Base-by-base conservation (phyloP, 2,888 invertebrate genomes). In the Endotricha flammealis region DNA sequence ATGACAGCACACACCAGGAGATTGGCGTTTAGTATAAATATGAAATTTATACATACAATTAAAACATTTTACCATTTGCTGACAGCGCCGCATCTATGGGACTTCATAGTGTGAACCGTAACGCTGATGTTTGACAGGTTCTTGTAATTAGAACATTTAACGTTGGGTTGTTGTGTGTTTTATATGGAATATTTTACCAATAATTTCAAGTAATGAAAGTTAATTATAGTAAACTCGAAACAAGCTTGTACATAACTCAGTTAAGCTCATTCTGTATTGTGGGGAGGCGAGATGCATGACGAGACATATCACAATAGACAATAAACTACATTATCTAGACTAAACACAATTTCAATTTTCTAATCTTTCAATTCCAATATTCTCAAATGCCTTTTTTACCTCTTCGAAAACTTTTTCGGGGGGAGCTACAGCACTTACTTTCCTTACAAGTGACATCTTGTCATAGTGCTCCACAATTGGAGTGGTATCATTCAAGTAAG, bases 391-490 rank as follows among this genome's bases (percentile, higher is more conserved):
- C 16, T 79, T 61, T 52, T 88, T 83, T 1, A 92, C 91, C 38
- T 87, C 79, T 20, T 80, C 59, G 52, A 91, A 91, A 1, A 97
- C 96, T 50, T 90, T 76, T 1, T 92, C 88, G 0, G 92, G 89
- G 24, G 87, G 61, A 29, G 87, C 86, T 47, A 91, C 90, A 7
- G 94, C 95, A 71, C 95, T 91, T 43, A 98, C 89, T 61, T 89
- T 91, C 46, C 89, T 88, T 2, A 98, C 95, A 27, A 95, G 81
- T 30, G 91, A 90, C 38, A 86, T 67, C 17, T 87, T 67, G 24
- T 93, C 91, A 57, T 95, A 98, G 67, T 95, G 89, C 16, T 95
- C 88, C 36, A 98, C 92, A 45, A 99, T 97, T 0, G 98, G 97
- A 88, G 95, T 88, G 0, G 98, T 97, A 58, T 95, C 95, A 42